Percentiles rank a stretch among this genome's conserved stretches.
phyloP scores from a whole-genome alignment of 2,113 vertebrate species.

The Agapornis roseicollis region DNA sequence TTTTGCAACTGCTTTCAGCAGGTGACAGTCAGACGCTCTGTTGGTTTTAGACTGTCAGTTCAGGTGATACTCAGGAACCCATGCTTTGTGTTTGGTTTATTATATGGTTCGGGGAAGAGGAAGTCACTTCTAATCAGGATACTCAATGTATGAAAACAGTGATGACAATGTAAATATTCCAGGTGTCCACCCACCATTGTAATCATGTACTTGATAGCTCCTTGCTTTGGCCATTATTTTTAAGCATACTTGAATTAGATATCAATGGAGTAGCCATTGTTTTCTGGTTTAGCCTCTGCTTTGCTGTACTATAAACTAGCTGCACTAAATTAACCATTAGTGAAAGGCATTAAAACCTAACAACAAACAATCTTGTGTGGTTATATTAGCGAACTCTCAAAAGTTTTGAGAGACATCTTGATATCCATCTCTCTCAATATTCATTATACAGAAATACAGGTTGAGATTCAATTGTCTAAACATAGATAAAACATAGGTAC shows the following conservation, averaged over 20 bases:
- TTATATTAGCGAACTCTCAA: neutral
- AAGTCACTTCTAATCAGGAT: neutral
- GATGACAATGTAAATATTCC: neutral
- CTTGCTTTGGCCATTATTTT: neutral
- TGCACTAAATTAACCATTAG: neutral
- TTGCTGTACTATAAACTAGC: neutral
- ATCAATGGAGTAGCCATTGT: neutral
- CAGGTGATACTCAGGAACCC: neutral
- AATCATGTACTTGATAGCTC: neutral
- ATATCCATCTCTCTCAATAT: neutral
- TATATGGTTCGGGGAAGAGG: rapidly evolving
- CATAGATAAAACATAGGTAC: neutral
- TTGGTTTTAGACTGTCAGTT: neutral
- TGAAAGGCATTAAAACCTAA: neutral
- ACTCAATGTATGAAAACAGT: neutral
- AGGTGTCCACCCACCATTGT: neutral
- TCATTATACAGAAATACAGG: neutral
- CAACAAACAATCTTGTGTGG: neutral
- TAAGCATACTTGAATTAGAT: neutral
- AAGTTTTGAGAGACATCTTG: neutral
- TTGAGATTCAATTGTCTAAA: neutral
- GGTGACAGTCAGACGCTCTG: neutral
- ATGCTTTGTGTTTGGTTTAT: rapidly evolving
- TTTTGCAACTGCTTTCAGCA: neutral
- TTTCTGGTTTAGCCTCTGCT: neutral